Percentiles rank a stretch among this genome's conserved stretches.
These are phyloP conservation scores for Eulemur macaco DNA, from an alignment of 2,113 vertebrate species.

Conservation along the genomic window DNA sequence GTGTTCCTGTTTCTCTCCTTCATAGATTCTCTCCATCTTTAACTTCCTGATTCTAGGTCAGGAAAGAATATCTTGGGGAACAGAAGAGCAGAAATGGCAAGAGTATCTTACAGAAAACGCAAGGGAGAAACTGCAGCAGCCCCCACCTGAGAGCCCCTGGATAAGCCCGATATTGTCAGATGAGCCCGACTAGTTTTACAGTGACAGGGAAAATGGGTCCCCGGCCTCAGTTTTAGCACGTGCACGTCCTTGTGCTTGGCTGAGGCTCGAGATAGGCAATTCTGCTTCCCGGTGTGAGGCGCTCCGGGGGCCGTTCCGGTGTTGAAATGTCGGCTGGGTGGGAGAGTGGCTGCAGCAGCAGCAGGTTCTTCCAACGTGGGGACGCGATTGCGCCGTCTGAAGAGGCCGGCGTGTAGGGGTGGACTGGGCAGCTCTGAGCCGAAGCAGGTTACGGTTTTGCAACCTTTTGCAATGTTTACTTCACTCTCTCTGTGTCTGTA, in stretches of 20 bases:
- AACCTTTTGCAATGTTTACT: not conserved
- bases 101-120: not conserved
- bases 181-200: fast-evolving
- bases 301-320: fast-evolving
- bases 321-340: too few relatives aligned
- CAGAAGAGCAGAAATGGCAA: too few relatives aligned
- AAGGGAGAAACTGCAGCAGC: fast-evolving
- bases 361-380: not conserved
- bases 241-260: not conserved
- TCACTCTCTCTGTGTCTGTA: fast-evolving
- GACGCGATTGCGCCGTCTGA: not conserved
- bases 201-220: not conserved
- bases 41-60: not conserved
- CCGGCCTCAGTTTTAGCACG: not conserved
- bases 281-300: fast-evolving
- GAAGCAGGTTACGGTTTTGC: not conserved
- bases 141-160: fast-evolving
- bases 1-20: not conserved
- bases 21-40: not conserved
- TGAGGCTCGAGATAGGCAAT: not conserved
- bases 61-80: fast-evolving
- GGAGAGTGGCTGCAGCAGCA: not conserved
- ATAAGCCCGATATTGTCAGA: not conserved
- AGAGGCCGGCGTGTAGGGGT: not conserved
- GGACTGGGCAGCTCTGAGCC: not conserved